Conservation (phyloP, 2,888 invertebrate genomes). For the Ethmia dodecea region DNA sequence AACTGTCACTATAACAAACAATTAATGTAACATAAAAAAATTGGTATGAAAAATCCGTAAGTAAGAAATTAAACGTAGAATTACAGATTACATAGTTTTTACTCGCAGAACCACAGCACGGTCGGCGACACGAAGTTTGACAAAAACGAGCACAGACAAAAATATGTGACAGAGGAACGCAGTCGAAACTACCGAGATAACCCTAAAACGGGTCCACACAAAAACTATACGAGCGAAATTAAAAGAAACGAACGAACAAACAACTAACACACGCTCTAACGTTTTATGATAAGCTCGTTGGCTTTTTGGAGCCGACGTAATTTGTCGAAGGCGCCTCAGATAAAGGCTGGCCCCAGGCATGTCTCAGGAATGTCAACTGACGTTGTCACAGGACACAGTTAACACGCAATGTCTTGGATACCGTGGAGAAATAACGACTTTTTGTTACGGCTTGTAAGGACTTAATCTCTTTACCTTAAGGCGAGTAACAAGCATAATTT, state of each 20-base stretch:
- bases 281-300: conserved; percentile 63
- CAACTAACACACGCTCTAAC: conserved; percentile 64
- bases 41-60: too few species aligned
- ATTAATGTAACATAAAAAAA: too few species aligned
- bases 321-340: conserved; percentile 75
- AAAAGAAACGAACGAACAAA: conserved; percentile 69
- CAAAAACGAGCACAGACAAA: conserved; percentile 29
- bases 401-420: conserved; percentile 30
- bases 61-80: too few species aligned
- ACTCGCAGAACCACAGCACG: neutral
- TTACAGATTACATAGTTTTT: too few species aligned
- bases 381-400: conserved; percentile 29
- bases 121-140: conserved; percentile 1
- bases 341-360: conserved; percentile 58
- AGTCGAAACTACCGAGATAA: conserved; percentile 49
- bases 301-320: conserved; percentile 68
- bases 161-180: conserved; percentile 55
- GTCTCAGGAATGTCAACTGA: conserved; percentile 55
- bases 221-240: conserved; percentile 69
- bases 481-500: too few species aligned
- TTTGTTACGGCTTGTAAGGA: conserved; percentile 4
- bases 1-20: too few species aligned
- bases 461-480: too few species aligned
- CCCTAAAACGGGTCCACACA: conserved; percentile 61
- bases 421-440: conserved; percentile 7